These are phyloP conservation scores for Eumeta japonica DNA, from an alignment of 1,140 invertebrate species.

Conservation along the genomic window DNA sequence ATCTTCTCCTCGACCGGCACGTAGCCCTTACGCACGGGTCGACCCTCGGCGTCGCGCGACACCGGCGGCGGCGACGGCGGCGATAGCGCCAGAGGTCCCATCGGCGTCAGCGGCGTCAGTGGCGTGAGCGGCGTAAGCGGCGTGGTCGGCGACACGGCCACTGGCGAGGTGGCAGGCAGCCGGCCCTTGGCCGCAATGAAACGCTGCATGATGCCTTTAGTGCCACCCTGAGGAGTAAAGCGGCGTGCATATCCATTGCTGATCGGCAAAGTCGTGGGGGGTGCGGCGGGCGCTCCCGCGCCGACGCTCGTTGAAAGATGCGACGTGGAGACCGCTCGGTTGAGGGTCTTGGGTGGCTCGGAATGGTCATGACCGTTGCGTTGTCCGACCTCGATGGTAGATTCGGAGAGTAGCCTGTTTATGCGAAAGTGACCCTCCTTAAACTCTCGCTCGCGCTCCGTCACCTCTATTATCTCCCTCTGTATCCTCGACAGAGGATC, in stretches of 20 bases:
- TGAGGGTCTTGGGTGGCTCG: constrained; percentile 52
- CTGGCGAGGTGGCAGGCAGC: constrained; percentile 43
- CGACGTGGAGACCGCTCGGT: constrained; percentile 62
- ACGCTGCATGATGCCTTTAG: constrained; percentile 74
- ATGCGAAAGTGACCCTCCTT: constrained; percentile 60
- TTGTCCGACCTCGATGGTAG: constrained; percentile 39
- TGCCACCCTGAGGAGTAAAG: constrained; percentile 61
- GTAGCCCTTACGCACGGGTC: constrained; percentile 63
- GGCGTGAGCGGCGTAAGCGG: constrained; percentile 18
- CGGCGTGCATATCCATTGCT: constrained; percentile 54
- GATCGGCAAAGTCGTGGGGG: constrained; percentile 29
- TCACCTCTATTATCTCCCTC: constrained; percentile 68
- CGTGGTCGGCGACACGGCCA: constrained; percentile 21
- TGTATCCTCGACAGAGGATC: constrained; percentile 66
- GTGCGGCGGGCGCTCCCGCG: constrained; percentile 26
- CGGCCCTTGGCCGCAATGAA: constrained; percentile 74
- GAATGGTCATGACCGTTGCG: constrained; percentile 44
- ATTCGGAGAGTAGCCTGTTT: constrained; percentile 45
- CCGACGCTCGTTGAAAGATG: constrained; percentile 53
- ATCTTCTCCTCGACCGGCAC: constrained; percentile 76
- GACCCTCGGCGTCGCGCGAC: constrained; percentile 56
- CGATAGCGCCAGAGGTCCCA: constrained; percentile 25
- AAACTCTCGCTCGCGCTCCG: constrained; percentile 65
- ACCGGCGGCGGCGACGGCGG: constrained; percentile 41
- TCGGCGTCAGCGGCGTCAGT: constrained; percentile 22